Evolutionary conservation across 2,113 vertebrate genomes (phyloP), one percentile per base, ranked within the genome.

Genomic region (Saguinus midas): DNA sequence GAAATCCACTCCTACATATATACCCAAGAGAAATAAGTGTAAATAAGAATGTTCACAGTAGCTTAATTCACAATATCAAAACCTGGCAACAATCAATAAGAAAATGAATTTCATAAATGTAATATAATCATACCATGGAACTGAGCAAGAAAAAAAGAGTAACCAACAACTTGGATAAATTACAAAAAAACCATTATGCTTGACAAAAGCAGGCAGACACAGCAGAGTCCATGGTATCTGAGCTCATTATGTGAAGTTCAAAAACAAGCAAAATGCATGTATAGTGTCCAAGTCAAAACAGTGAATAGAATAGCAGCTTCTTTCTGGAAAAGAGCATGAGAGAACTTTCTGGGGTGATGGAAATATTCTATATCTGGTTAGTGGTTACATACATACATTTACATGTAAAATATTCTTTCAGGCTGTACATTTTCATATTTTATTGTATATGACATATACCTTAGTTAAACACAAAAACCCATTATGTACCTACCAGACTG

Each of bases 1-100:
- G 90, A 90, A 88, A 90, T 90, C 40, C 27, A 95, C 50, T 92
- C 83, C 57, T 78, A 68, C 40, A 80, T 66, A 87, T 40, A 92
- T 16, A 83, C 37, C 11, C 76, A 76, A 86, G 90, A 96, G 52
- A 76, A 82, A 83, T 52, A 52, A 52, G 50, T 52, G 16, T 52
- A 52, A 52, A 16, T 52, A 52, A 52, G 14, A 52, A 52, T 8
- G 1, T 6, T 17, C 50, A 17, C 5, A 52, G 50, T 14, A 52
- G 50, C 50, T 17, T 52, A 52, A 52, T 52, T 52, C 50, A 16
- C 16, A 52, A 5, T 52, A 52, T 52, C 50, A 52, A 52, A 52
- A 14, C 50, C 50, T 52, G 16, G 50, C 14, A 52, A 16, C 14
- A 52, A 52, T 52, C 50, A 52, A 17, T 17, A 52, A 52, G 50